Percentiles rank a stretch among this genome's conserved stretches.
Conservation (phyloP, 2,888 invertebrate species). For the Aporophyla lueneburgensis region DNA sequence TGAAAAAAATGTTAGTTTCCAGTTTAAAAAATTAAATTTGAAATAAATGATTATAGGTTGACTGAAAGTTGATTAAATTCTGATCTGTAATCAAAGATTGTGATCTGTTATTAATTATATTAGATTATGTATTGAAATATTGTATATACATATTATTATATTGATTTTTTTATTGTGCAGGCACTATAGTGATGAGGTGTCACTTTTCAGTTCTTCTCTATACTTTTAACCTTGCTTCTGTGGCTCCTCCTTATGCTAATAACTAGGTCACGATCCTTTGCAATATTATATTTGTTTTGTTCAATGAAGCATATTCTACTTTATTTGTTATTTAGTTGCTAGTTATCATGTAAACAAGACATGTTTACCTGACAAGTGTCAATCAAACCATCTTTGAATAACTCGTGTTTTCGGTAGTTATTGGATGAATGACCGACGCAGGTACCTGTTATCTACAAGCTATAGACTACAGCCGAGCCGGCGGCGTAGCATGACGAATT, state of each 20-base stretch:
- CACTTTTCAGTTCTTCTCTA: constrained; percentile 32
- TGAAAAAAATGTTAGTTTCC: neutral
- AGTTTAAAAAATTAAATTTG: too few relatives aligned
- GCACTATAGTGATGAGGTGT: constrained; percentile 10
- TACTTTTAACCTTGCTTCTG: constrained; percentile 27
- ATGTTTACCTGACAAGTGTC: constrained; percentile 38
- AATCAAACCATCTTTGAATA: constrained; percentile 32
- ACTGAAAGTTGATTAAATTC: constrained; percentile 6
- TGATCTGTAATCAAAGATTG: neutral
- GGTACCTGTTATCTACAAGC: neutral
- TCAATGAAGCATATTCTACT: constrained; percentile 16
- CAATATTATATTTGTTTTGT: constrained; percentile 38
- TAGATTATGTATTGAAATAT: neutral
- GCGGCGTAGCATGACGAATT: too few relatives aligned
- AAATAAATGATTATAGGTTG: neutral
- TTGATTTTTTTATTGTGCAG: constrained; percentile 4
- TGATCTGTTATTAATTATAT: neutral
- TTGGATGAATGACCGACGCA: constrained; percentile 15
- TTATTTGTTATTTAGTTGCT: constrained; percentile 22
- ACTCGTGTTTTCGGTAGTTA: neutral
- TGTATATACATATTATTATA: neutral
- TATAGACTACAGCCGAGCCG: too few relatives aligned
- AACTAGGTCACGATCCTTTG: constrained; percentile 35
- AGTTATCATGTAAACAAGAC: constrained; percentile 30
- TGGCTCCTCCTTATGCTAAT: constrained; percentile 24